Evolutionary conservation across 1,140 invertebrate species (phyloP).

Genomic region (Cephus cinctus): DNA sequence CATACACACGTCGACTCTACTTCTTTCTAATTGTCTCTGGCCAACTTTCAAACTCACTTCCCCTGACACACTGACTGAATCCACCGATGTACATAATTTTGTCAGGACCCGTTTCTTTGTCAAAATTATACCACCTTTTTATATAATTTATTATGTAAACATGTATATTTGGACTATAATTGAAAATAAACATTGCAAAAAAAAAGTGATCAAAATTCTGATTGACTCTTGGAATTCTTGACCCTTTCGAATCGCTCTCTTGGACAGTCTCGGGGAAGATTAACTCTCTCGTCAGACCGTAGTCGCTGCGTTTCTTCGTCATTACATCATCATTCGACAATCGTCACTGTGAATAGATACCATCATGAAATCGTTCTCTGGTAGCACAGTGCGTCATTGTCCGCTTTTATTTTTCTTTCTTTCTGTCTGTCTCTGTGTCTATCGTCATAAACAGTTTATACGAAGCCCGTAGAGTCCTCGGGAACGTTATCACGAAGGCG

Average conservation of each 20-base stretch:
- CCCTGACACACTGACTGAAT: slow-evolving; percentile 38
- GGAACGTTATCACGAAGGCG: no score
- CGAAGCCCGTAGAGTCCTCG: no score
- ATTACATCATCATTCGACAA: no score
- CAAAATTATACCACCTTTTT: slow-evolving; percentile 53
- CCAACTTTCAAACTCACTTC: no score
- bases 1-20: no score
- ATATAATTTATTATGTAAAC: slow-evolving; percentile 55
- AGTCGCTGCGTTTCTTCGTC: no score
- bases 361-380: no score
- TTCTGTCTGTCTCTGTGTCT: slow-evolving; percentile 5
- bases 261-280: slow-evolving; percentile 55
- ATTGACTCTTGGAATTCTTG: slow-evolving; percentile 48
- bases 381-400: slow-evolving; percentile 3
- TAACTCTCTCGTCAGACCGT: no score
- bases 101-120: slow-evolving; percentile 44
- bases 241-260: slow-evolving; percentile 50
- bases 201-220: slow-evolving; percentile 43
- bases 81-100: slow-evolving; percentile 52
- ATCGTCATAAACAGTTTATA: no score
- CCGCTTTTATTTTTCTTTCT: slow-evolving; percentile 19
- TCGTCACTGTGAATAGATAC: no score
- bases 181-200: slow-evolving; percentile 52
- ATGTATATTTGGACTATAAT: slow-evolving; percentile 54
- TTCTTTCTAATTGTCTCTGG: no score